Conservation (phyloP, 2,797 vertebrate genomes). For the Anableps anableps region DNA sequence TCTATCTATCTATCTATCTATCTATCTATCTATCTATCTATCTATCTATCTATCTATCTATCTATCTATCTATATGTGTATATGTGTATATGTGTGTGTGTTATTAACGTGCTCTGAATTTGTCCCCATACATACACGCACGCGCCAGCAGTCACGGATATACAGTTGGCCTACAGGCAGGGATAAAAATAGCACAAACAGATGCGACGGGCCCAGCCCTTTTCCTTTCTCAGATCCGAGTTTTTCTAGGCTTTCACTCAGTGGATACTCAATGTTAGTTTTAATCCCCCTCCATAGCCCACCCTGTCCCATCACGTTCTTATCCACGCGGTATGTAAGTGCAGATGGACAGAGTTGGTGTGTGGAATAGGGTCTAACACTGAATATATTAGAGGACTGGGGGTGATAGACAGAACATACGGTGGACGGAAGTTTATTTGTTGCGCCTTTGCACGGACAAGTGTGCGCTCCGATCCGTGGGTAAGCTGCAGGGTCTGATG, state of each 20-base stretch:
- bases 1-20: background rate
- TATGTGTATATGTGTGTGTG: background rate
- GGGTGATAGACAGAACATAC: conserved; percentile 30
- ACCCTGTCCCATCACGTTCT: conserved; percentile 28
- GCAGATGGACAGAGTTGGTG: conserved; percentile 42
- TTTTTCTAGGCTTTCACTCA: conserved; percentile 64
- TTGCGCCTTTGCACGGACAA: conserved; percentile 69
- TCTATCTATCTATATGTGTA: background rate
- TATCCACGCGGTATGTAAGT: conserved; percentile 50
- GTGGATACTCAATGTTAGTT: conserved; percentile 26
- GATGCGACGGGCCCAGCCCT: conserved; percentile 80
- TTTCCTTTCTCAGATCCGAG: conserved; percentile 77
- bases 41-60: too few relatives aligned
- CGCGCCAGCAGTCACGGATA: conserved; percentile 70
- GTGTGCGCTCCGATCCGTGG: conserved; percentile 61
- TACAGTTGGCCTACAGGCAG: conserved; percentile 77
- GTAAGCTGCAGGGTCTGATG: conserved; percentile 74
- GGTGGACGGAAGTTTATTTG: conserved; percentile 42
- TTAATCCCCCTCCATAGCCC: conserved; percentile 7
- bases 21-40: too few relatives aligned
- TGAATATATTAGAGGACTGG: background rate
- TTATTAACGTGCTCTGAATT: conserved; percentile 14
- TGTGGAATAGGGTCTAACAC: conserved; percentile 33
- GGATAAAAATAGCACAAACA: conserved; percentile 86
- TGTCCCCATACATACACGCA: conserved; percentile 44